Percentiles rank a stretch among this genome's conserved stretches.
These are phyloP conservation scores for Pocillopora grandis DNA, from an alignment of 92 coral and sea anemone genomes.

Conservation along the genomic window DNA sequence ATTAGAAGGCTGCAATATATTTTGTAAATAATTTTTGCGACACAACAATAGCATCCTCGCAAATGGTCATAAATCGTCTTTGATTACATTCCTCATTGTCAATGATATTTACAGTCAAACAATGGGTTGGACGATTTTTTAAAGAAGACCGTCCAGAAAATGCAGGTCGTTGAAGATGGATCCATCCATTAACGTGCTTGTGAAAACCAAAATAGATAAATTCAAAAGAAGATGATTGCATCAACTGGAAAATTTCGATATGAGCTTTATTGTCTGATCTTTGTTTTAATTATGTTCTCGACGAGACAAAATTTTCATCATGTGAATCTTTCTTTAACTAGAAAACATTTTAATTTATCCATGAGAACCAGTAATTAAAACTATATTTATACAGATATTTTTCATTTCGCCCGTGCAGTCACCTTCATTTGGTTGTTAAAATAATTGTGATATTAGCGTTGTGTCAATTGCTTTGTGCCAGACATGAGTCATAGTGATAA, in stretches of 20 bases:
- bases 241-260: background rate
- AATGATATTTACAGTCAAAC: background rate
- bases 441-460: background rate
- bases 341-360: background rate
- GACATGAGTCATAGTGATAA: background rate
- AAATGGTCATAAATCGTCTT: background rate
- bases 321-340: background rate
- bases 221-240: background rate
- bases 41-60: background rate
- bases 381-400: background rate
- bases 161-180: background rate
- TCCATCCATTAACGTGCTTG: no score
- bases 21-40: background rate
- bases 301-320: background rate
- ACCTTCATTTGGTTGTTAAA: background rate
- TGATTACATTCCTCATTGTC: background rate
- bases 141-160: background rate
- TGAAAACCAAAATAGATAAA: background rate
- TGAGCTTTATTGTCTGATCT: background rate
- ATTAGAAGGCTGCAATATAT: background rate
- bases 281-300: background rate
- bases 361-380: background rate
- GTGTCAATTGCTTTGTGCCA: background rate
- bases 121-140: background rate
- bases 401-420: background rate